Evolutionary conservation across 2,797 vertebrate genomes (phyloP).

Genomic region (Dallia pectoralis): DNA sequence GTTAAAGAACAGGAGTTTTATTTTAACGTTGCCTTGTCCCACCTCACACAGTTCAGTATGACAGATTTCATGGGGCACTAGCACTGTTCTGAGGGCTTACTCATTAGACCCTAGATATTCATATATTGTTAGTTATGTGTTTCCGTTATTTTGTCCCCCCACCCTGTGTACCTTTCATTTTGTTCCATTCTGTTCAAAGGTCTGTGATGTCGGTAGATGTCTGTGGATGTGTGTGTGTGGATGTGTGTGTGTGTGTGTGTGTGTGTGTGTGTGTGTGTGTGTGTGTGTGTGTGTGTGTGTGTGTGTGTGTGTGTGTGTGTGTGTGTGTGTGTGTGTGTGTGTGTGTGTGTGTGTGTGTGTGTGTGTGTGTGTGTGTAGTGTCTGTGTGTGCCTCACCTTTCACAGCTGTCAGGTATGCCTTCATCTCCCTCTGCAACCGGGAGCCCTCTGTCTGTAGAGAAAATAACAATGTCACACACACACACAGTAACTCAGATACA

Average conservation of each 20-base stretch:
- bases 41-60: too few species aligned
- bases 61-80: too few species aligned
- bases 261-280: conserved; percentile 8
- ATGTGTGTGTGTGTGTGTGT: not conserved
- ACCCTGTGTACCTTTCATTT: too few species aligned
- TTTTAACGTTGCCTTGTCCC: too few species aligned
- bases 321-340: not conserved
- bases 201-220: not conserved
- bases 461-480: conserved; percentile 22
- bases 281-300: conserved; percentile 65
- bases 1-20: too few species aligned
- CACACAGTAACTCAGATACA: conserved; percentile 4
- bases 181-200: too few species aligned
- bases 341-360: not conserved
- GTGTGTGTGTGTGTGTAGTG: not conserved
- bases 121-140: too few species aligned
- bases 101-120: too few species aligned
- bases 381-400: conserved; percentile 86
- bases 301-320: not conserved
- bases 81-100: too few species aligned
- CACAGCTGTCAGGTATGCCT: conserved; percentile 91
- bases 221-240: conserved; percentile 64
- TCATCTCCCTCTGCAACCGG: conserved; percentile 93
- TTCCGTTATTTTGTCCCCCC: too few species aligned
- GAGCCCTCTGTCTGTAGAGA: conserved; percentile 86